phyloP scores from a whole-genome alignment of 2,888 invertebrate species.

The Plusia festucae region DNA sequence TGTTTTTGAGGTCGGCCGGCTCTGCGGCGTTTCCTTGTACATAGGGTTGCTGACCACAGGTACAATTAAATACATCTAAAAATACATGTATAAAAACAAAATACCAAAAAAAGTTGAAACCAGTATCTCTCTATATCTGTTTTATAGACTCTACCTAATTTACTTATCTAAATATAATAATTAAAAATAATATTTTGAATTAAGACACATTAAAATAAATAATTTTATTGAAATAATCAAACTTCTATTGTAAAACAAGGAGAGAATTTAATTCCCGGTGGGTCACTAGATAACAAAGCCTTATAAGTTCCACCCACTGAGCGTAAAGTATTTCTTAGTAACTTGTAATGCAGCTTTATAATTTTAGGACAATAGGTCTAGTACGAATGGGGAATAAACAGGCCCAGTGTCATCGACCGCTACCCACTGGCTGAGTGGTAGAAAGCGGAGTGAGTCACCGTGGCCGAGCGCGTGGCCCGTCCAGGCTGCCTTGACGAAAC shows the following conservation, averaged over 20 bases:
- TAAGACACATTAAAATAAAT: no score
- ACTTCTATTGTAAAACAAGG: not conserved
- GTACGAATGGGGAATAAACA: slow-evolving; percentile 54
- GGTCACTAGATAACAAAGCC: not conserved
- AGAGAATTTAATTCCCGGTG: not conserved
- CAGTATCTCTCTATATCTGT: no score
- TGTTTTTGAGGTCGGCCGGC: slow-evolving; percentile 65
- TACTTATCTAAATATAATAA: not conserved
- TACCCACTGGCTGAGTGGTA: slow-evolving; percentile 60
- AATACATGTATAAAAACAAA: not conserved
- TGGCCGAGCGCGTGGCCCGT: slow-evolving; percentile 57
- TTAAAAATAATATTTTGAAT: not conserved
- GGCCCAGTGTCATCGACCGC: slow-evolving; percentile 65
- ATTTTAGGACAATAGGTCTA: slow-evolving; percentile 58
- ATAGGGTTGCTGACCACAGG: slow-evolving; percentile 39
- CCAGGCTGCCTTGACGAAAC: slow-evolving; percentile 67
- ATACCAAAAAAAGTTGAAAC: not conserved
- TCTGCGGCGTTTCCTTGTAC: slow-evolving; percentile 61
- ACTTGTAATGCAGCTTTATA: slow-evolving; percentile 38
- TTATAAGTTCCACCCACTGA: slow-evolving; percentile 21
- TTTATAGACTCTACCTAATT: not conserved
- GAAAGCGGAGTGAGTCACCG: slow-evolving; percentile 73
- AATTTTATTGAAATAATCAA: not conserved
- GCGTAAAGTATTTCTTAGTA: slow-evolving; percentile 35
- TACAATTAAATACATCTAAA: not conserved